Conservation (phyloP, 1,140 invertebrate genomes). For the Delia radicum region DNA sequence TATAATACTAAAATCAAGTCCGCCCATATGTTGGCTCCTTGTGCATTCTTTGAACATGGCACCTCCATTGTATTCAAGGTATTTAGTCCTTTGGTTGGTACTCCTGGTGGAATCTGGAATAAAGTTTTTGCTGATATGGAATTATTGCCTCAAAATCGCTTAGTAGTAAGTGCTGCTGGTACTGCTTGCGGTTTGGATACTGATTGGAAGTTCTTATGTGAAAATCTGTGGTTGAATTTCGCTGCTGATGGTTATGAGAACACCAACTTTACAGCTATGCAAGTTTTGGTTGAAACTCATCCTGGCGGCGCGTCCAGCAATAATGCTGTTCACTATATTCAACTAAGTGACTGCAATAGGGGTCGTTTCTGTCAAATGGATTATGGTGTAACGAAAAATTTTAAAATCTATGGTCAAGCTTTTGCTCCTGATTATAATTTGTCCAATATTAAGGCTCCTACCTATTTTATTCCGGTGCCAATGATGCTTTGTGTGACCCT, state of each 20-base stretch:
- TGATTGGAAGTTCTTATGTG: constrained; percentile 30
- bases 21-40: constrained; percentile 62
- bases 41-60: constrained; percentile 57
- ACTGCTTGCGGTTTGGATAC: constrained; percentile 56
- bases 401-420: constrained; percentile 53
- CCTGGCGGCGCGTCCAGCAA: constrained; percentile 50
- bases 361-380: constrained; percentile 43
- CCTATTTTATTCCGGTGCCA: constrained; percentile 71
- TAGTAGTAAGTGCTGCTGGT: constrained; percentile 36
- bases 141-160: constrained; percentile 40
- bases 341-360: constrained; percentile 29
- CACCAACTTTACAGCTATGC: constrained; percentile 39
- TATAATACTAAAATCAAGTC: constrained; percentile 61
- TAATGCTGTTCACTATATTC: constrained; percentile 39
- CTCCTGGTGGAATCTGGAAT: constrained; percentile 35
- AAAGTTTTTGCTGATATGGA: constrained; percentile 48
- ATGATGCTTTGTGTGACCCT: constrained; percentile 63
- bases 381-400: constrained; percentile 52
- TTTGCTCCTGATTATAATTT: constrained; percentile 63
- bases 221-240: constrained; percentile 50
- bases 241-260: constrained; percentile 35
- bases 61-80: background rate
- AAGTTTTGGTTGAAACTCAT: constrained; percentile 43
- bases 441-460: constrained; percentile 61
- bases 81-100: constrained; percentile 23